phyloP scores from a whole-genome alignment of 2,113 vertebrate species.

The Notothenia rossii region DNA sequence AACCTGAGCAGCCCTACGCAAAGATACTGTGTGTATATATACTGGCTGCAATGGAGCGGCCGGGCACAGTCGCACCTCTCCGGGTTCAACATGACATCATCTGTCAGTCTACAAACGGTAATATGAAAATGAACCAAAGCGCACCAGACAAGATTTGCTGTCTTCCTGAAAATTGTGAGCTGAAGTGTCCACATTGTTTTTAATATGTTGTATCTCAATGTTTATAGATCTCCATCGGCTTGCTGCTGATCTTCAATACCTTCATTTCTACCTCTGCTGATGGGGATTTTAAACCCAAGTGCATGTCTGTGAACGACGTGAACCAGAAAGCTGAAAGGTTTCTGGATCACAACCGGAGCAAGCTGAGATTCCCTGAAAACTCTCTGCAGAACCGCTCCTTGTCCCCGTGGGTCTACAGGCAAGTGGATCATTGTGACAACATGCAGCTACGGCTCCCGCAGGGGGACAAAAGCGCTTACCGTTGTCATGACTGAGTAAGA shows the following conservation, averaged over 20 bases:
- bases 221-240: not conserved
- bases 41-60: not conserved
- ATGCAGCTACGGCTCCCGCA: not conserved
- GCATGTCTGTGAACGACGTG: not conserved
- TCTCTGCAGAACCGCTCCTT: not conserved
- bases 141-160: not conserved
- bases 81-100: not conserved
- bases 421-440: not conserved
- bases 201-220: not conserved
- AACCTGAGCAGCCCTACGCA: not conserved
- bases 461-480: not conserved
- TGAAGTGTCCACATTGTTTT: fast-evolving
- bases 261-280: not conserved
- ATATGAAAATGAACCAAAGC: not conserved
- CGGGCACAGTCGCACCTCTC: not conserved
- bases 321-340: fast-evolving
- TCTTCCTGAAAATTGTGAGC: no score
- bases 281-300: fast-evolving
- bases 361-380: fast-evolving
- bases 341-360: not conserved
- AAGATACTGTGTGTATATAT: not conserved
- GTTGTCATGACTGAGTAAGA: not conserved
- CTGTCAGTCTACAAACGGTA: slow-evolving; percentile 8
- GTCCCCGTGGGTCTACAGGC: slow-evolving; percentile 50
- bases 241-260: not conserved